Conservation (phyloP, 2,888 invertebrate genomes). For the Lycocerus yunnanus region DNA sequence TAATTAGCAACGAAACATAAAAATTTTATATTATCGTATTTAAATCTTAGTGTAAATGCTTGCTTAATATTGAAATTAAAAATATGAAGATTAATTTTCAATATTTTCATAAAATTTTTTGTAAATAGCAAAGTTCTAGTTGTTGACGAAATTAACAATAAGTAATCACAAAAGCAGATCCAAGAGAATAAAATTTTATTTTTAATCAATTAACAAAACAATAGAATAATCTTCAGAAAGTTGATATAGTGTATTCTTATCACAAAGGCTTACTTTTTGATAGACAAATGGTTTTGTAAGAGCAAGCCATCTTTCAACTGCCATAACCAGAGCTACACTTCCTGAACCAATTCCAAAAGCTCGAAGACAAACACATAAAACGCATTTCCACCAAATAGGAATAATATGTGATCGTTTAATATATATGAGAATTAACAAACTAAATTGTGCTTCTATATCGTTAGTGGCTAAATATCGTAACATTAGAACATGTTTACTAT, state of each 20-base stretch:
- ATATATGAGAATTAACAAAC: slow-evolving; percentile 75
- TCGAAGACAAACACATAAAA: slow-evolving; percentile 72
- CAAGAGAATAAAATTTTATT: neutral
- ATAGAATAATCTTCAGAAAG: neutral
- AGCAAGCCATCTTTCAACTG: slow-evolving; percentile 84
- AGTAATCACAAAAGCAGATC: neutral
- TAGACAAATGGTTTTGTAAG: slow-evolving; percentile 85
- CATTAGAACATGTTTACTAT: slow-evolving; percentile 81
- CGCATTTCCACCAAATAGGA: slow-evolving; percentile 63
- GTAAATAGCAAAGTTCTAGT: neutral
- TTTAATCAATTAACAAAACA: neutral
- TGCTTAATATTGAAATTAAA: neutral
- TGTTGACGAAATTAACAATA: neutral
- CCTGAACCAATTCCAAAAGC: slow-evolving; percentile 87
- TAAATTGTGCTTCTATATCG: slow-evolving; percentile 78
- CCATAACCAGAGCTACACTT: slow-evolving; percentile 88
- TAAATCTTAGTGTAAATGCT: neutral
- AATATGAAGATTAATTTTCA: neutral
- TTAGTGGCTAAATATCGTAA: slow-evolving; percentile 77
- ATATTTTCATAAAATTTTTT: neutral
- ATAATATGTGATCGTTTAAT: slow-evolving; percentile 57
- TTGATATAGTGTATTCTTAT: neutral
- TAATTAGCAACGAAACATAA: neutral
- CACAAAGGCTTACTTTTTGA: slow-evolving; percentile 69
- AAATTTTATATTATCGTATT: neutral